Base-by-base conservation (phyloP, 2,113 vertebrate species). In the Phalacrocorax brasilianus region DNA sequence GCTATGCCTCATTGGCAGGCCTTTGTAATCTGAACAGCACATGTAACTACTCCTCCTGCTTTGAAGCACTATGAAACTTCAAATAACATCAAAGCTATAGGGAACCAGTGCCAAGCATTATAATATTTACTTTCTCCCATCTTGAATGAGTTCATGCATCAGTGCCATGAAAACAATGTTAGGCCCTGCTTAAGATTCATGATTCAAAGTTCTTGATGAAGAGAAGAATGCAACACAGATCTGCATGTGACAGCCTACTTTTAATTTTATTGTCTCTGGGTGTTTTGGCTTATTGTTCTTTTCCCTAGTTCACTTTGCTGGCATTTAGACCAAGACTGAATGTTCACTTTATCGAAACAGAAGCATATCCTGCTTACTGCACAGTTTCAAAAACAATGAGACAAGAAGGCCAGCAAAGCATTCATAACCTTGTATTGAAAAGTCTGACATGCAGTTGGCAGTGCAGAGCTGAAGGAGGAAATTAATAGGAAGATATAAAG, bases 41-140 rank as follows among this genome's bases (percentile, higher is more conserved):
- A 61, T 74, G 32, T 44, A 59, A 70, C 67, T 59, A 14, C 56
- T 89, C 38, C 88, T 88, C 77, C 88, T 92, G 74, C 56, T 95
- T 91, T 92, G 61, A 95, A 91, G 53, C 58, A 83, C 9, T 59
- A 71, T 85, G 68, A 84, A 83, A 77, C 59, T 85, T 93, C 95
- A 94, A 97, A 96, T 85, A 91, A 56, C 42, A 89, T 90, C 87
- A 77, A 77, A 77, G 67, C 47, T 79, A 27, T 53, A 91, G 75
- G 16, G 33, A 80, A 61, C 63, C 40, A 49, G n/a, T 79, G 89
- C 87, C 91, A 95, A 96, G 35, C 38, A 74, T 94, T 80, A 21
- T 88, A 92, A 89, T 86, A 87, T 93, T 97, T 95, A 81, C 75
- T 95, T 91, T 94, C 9, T 12, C 56, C 33, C n/a, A 40, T 83